Evolutionary conservation across 2,888 invertebrate species (phyloP), one percentile per base, ranked within the genome.

Genomic region (Andrena trimmerana): DNA sequence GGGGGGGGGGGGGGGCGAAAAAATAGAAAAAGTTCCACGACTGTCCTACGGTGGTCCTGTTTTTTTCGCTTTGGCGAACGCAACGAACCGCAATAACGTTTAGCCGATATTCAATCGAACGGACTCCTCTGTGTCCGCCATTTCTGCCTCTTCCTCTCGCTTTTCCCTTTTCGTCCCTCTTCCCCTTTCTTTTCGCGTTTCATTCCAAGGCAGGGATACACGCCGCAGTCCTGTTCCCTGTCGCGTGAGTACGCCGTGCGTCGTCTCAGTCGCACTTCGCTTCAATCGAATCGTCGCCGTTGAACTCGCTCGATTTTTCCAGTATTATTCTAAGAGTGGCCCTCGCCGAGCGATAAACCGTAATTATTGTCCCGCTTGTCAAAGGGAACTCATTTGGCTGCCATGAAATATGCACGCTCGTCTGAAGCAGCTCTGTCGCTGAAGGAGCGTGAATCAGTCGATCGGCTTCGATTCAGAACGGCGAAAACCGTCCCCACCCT

Each of bases 71-170:
- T 73, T 70, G 62, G 36, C 65, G 81, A 74, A 78, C 69, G 81
- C 87, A 77, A 79, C 78, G 76, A 71, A 87, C 78, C 87, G 79
- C 78, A 78, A 81, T 87, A 87, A 88, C 87, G 78, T 78, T 78
- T 71, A 81, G 75, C 67, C 88, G 86, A 87, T 88, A 88, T 86
- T 88, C 86, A 70, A 86, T 88, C 78, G 84, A 84, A 74, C 73
- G 66, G 65, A 66, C 78, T 63, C 42, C 69, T 70, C 57, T 54
- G 42, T 57, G 29, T 33, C 71, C 78, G 50, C 52, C 68, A 10
- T 74, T 50, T 52, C 54, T 68, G 24, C 33, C 59, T 54, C 50
- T 54, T 67, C 70, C 70, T 50, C 57, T 54, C 29, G 33, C 8
- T 57, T 57, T 27, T 24, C 24, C 36, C 5, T 29, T 31, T 7